Conservation (phyloP, 2,797 vertebrate genomes). For the Poecilia wingei region DNA sequence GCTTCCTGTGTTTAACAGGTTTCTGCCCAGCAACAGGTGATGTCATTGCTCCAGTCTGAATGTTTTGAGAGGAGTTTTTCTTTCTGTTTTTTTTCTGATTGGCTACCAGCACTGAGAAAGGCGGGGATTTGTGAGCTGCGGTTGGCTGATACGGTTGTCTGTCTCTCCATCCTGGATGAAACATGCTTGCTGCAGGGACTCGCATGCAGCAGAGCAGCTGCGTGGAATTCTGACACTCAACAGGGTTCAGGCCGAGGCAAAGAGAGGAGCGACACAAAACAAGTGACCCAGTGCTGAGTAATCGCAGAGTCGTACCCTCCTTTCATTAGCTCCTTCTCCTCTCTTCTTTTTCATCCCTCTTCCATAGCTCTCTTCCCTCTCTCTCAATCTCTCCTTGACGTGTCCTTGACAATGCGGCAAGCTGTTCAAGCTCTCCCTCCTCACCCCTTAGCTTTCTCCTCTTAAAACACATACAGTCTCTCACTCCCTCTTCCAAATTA, state of each 20-base stretch:
- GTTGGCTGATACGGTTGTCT: slow-evolving; percentile 62
- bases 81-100: slow-evolving; percentile 59
- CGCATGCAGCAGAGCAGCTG: slow-evolving; percentile 37
- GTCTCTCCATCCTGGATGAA: slow-evolving; percentile 37
- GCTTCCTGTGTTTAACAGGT: slow-evolving; percentile 77
- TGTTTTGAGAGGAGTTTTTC: slow-evolving; percentile 59
- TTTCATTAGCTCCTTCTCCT: slow-evolving; percentile 39
- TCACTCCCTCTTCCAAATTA: slow-evolving; percentile 43
- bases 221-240: slow-evolving; percentile 55
- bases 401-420: slow-evolving; percentile 86
- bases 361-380: slow-evolving; percentile 62
- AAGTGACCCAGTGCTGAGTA: slow-evolving; percentile 77
- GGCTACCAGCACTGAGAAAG: slow-evolving; percentile 30
- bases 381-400: slow-evolving; percentile 83
- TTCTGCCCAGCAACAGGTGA: slow-evolving; percentile 84
- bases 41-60: slow-evolving; percentile 67
- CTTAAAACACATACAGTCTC: slow-evolving; percentile 33
- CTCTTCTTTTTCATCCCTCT: slow-evolving; percentile 42
- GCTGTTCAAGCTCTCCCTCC: slow-evolving; percentile 78
- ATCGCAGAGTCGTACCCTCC: slow-evolving; percentile 55
- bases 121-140: slow-evolving; percentile 26
- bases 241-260: slow-evolving; percentile 53
- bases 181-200: slow-evolving; percentile 48
- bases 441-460: slow-evolving; percentile 49
- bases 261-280: slow-evolving; percentile 47